phyloP scores from a whole-genome alignment of 2,113 vertebrate species.

The Brachyhypopomus gauderio region DNA sequence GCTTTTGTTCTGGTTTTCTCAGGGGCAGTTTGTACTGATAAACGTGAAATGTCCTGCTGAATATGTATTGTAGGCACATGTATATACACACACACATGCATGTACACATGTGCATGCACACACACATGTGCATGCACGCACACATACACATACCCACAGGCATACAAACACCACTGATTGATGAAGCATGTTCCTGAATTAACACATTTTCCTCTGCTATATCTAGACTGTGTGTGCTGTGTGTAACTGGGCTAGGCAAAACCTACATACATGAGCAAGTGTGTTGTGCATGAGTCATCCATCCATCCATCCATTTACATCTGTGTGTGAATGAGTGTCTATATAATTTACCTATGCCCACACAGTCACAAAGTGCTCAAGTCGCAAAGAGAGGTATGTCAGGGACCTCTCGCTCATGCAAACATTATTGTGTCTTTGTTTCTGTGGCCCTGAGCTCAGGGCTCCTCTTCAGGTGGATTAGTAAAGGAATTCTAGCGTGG shows the following conservation, averaged over 20 bases:
- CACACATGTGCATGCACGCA: not conserved
- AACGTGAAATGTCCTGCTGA: too few species aligned
- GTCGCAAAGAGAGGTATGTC: too few species aligned
- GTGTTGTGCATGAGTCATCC: constrained; percentile 10
- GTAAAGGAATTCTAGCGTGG: constrained; percentile 14
- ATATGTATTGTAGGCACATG: too few species aligned
- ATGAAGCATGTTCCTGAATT: too few species aligned
- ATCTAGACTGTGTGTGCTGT: not conserved
- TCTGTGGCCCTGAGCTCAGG: constrained; percentile 11
- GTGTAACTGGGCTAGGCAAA: not conserved
- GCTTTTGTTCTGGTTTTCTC: too few species aligned
- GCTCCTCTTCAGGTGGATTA: constrained; percentile 14
- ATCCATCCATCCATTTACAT: not conserved
- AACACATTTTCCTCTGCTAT: too few species aligned
- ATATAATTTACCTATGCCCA: not conserved
- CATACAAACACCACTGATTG: not conserved
- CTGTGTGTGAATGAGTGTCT: not conserved
- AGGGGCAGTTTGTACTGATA: too few species aligned
- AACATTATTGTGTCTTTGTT: constrained; percentile 20
- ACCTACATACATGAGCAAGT: not conserved
- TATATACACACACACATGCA: too few species aligned
- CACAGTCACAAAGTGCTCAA: too few species aligned
- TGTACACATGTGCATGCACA: too few species aligned
- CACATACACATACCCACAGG: not conserved
- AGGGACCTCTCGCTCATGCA: constrained; percentile 7